These are phyloP conservation scores for Lasioglossum albipes DNA, from an alignment of 1,140 invertebrate genomes.

Conservation along the genomic window DNA sequence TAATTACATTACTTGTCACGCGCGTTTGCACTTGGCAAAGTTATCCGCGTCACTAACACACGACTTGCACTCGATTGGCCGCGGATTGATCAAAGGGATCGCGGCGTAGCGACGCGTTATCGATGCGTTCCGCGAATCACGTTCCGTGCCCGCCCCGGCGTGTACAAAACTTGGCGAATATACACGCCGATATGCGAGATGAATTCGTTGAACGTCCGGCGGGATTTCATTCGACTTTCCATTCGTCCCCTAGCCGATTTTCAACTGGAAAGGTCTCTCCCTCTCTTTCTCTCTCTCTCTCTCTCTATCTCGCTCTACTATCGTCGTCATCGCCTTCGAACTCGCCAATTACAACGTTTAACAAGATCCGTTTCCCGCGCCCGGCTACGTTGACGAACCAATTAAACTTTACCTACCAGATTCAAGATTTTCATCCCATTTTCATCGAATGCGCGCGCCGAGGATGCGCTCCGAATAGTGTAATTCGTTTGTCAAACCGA, in stretches of 20 bases:
- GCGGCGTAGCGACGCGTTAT: not conserved
- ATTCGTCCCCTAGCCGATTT: not conserved
- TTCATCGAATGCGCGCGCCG: not conserved
- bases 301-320: not conserved
- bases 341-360: not conserved
- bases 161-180: no score
- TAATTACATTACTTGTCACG: conserved; percentile 48
- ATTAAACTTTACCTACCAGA: not conserved
- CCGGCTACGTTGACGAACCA: not conserved
- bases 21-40: conserved; percentile 45
- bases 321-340: not conserved
- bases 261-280: not conserved
- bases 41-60: conserved; percentile 29
- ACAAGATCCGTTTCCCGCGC: not conserved
- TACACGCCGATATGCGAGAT: not conserved
- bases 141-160: no score
- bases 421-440: not conserved
- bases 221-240: conserved; percentile 4
- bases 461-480: not conserved
- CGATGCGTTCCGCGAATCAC: conserved; percentile 10
- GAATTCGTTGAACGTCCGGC: not conserved
- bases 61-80: conserved; percentile 11
- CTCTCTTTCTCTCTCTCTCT: not conserved
- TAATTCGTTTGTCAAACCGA: not conserved
- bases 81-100: conserved; percentile 37